Percentiles rank a stretch among this genome's conserved stretches.
phyloP scores from a whole-genome alignment of 2,888 invertebrate genomes.

The Anagyrus pseudococci region DNA sequence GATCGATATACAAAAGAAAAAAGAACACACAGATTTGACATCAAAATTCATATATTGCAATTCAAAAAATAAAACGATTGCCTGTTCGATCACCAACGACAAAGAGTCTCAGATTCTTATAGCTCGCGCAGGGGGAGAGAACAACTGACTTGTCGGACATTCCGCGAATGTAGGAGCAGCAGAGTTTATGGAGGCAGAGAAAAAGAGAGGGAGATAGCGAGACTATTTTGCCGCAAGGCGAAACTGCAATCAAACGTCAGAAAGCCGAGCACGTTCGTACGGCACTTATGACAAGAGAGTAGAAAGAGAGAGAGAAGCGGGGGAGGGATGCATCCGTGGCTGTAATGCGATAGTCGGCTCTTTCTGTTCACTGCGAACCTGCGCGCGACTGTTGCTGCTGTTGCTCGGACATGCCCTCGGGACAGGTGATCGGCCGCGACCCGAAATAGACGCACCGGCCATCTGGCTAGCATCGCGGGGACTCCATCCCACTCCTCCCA shows the following conservation, averaged over 20 bases:
- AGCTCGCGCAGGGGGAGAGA: no score
- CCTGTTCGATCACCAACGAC: no score
- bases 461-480: slow-evolving; percentile 56
- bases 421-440: slow-evolving; percentile 34
- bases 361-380: slow-evolving; percentile 14
- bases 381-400: slow-evolving; percentile 11
- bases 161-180: not conserved
- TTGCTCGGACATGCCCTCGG: slow-evolving; percentile 10
- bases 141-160: no score
- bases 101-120: no score
- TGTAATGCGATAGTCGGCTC: slow-evolving; percentile 15
- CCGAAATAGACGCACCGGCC: slow-evolving; percentile 56
- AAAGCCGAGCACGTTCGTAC: slow-evolving; percentile 12
- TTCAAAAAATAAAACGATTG: no score
- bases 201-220: not conserved
- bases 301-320: no score
- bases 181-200: not conserved
- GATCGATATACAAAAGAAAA: no score
- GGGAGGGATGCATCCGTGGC: not conserved
- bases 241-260: slow-evolving; percentile 35
- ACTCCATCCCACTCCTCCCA: not conserved
- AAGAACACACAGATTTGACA: no score
- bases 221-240: slow-evolving; percentile 26
- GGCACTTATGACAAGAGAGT: not conserved
- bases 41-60: no score